Evolutionary conservation across 1,140 invertebrate genomes (phyloP), one percentile per base, ranked within the genome.

Genomic region (Caerostris extrusa): DNA sequence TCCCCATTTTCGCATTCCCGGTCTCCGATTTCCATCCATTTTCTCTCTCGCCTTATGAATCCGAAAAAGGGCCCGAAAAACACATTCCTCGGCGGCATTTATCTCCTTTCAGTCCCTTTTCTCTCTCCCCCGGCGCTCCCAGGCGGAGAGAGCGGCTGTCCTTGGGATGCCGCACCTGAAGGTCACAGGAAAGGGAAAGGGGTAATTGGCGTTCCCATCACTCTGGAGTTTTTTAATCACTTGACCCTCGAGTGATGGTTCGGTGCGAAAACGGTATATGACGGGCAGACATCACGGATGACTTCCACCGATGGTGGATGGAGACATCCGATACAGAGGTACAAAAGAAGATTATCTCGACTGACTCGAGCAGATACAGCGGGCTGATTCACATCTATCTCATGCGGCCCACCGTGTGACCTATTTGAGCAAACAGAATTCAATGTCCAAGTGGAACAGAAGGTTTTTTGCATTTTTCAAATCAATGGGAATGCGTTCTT

Each of bases 101-200:
- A 77, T 77, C 69, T 77, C 50, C 69, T 77, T 34, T 77, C 71
- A 77, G 12, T 77, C 71, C 71, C 71, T 77, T 77, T 64, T 64
- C 61, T 67, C 71, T 77, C 56, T 85, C 53, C 82, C 53, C 3
- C 83, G 83, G 55, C 57, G 71, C 71, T 77, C 71, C 71, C 71
- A 90, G 57, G 67, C 19, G 58, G 53, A 8, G 14, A 50, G 10
- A 81, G 5, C n/a, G 5, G 64, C 6, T 93, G 92, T 88, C 92
- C 92, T 93, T 93, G 92, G 81, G 56, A 93, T 93, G 85, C 92
- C 92, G 64, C 56, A 93, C 86, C 92, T 93, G 92, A 93, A 93
- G 92, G 92, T 89, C 92, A 93, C 67, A 58, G 60, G 61, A 91
- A 53, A 86, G 77, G 92, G 92, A 93, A 93, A 92, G 86, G 92